A percentile compares a stretch with the other conserved stretches of the same genome.
phyloP scores from a whole-genome alignment of 2,797 vertebrate genomes.

The Semotilus atromaculatus region DNA sequence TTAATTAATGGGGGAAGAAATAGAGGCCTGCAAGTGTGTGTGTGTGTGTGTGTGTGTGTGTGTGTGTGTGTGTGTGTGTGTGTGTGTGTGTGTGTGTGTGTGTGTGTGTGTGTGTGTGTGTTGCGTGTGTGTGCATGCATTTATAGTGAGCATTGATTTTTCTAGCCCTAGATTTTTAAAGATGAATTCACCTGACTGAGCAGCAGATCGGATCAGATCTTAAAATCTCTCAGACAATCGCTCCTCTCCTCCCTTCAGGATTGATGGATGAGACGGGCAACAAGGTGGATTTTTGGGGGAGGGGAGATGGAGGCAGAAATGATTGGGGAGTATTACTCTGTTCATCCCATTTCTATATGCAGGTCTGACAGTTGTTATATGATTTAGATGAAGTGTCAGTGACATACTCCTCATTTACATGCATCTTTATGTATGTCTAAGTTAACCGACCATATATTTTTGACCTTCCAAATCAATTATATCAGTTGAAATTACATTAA shows the following conservation, averaged over 20 bases:
- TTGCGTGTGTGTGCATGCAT: not conserved
- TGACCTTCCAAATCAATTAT: not conserved
- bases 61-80: not conserved
- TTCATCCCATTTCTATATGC: conserved; percentile 18
- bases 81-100: conserved; percentile 36
- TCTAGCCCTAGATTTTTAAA: conserved; percentile 60
- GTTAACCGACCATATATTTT: not conserved
- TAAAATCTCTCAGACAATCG: conserved; percentile 53
- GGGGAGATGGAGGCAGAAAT: not conserved
- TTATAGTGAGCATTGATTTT: conserved; percentile 46
- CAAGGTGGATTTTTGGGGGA: conserved; percentile 28
- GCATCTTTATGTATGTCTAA: not conserved
- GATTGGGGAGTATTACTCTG: not conserved
- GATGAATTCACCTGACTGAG: conserved; percentile 58
- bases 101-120: conserved; percentile 27
- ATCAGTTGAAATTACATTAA: not conserved
- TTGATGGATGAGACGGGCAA: conserved; percentile 39
- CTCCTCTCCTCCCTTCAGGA: conserved; percentile 46
- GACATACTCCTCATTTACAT: not conserved
- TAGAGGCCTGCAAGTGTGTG: not conserved
- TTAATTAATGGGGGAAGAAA: not conserved
- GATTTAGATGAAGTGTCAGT: conserved; percentile 32
- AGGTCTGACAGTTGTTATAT: not conserved
- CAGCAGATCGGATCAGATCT: conserved; percentile 55
- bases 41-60: too few species aligned